phyloP scores from a whole-genome alignment of 2,113 vertebrate species.

The Circaetus cinerascens region DNA sequence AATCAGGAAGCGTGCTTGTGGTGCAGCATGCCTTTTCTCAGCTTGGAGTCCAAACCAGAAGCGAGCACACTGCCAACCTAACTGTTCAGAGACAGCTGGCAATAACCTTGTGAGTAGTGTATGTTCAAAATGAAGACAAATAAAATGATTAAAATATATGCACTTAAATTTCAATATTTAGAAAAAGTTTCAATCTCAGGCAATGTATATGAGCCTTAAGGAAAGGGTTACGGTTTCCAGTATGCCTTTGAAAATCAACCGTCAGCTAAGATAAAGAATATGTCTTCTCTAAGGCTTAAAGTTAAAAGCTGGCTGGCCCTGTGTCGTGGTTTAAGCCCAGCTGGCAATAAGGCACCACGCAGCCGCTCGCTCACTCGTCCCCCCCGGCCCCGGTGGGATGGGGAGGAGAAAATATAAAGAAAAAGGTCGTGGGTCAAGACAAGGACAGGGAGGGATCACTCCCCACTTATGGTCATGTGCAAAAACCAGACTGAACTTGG shows the following conservation, averaged over 20 bases:
- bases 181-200: neutral
- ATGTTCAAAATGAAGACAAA: neutral
- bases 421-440: no score
- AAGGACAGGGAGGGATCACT: no score
- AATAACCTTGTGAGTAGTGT: neutral
- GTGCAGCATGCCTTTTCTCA: neutral
- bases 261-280: neutral
- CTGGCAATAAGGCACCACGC: no score
- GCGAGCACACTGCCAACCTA: neutral
- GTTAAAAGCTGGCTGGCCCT: neutral
- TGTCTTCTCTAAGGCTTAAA: neutral
- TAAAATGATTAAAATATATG: neutral
- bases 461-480: accelerated
- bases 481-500: no score
- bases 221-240: neutral
- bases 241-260: neutral
- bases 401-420: no score
- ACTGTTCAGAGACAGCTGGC: neutral
- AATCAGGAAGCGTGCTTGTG: neutral
- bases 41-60: neutral
- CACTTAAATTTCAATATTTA: neutral
- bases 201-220: neutral
- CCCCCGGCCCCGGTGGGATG: no score
- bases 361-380: no score
- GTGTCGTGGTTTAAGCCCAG: no score